phyloP scores from a whole-genome alignment of 2,113 vertebrate species.

The Willisornis vidua region DNA sequence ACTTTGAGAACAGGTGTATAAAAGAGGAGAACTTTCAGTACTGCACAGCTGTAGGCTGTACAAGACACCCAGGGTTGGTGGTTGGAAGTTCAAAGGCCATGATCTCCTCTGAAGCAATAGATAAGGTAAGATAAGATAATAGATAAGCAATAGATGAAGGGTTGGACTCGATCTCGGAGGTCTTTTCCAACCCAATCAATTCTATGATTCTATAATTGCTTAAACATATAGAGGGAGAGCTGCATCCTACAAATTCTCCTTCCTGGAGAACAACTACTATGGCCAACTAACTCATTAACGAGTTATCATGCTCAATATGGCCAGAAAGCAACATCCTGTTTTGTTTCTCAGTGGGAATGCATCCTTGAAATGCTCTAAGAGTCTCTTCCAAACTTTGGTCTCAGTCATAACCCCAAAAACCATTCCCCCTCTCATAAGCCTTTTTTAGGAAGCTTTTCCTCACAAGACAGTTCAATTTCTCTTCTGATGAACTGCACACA shows the following conservation, averaged over 20 bases:
- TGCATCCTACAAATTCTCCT: neutral
- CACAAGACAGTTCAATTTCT: neutral
- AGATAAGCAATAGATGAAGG: too few species aligned
- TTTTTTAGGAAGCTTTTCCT: neutral
- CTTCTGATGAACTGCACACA: neutral
- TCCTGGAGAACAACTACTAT: neutral
- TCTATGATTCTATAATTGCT: too few species aligned
- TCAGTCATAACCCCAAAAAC: neutral
- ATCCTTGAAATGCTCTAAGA: neutral
- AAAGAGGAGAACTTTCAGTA: neutral
- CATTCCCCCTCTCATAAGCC: neutral
- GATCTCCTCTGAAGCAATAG: neutral
- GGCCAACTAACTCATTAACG: neutral
- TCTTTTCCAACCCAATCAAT: too few species aligned
- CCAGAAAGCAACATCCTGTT: neutral
- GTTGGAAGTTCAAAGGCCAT: neutral
- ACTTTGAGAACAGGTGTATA: neutral
- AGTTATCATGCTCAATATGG: rapidly evolving
- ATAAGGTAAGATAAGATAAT: too few species aligned
- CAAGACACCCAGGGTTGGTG: neutral
- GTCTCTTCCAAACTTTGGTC: neutral
- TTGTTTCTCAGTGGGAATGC: neutral
- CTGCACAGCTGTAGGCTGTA: neutral
- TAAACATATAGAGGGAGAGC: neutral
- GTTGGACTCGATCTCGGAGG: too few species aligned